These are phyloP conservation scores for Ptychobarbus kaznakovi DNA, from an alignment of 2,797 vertebrate species.

Conservation along the genomic window DNA sequence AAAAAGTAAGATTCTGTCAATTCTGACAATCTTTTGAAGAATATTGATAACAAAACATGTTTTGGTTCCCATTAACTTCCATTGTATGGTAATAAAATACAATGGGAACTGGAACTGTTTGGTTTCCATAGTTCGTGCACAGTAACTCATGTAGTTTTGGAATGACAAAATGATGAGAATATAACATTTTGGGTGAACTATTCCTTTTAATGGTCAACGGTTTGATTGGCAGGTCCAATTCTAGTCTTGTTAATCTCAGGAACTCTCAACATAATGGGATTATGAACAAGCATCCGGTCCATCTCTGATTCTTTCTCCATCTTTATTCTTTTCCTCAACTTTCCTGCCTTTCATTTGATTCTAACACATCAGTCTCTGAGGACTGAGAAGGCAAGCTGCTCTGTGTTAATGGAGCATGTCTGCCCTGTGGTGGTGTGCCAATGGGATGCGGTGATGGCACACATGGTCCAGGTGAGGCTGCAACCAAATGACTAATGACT, in stretches of 20 bases:
- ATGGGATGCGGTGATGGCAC: slow-evolving; percentile 34
- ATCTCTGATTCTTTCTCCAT: slow-evolving; percentile 10
- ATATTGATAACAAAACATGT: background rate
- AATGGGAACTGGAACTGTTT: background rate
- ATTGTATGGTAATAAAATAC: background rate
- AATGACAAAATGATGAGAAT: background rate
- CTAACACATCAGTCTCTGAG: slow-evolving; percentile 3
- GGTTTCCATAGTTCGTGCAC: background rate
- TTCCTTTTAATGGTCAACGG: background rate
- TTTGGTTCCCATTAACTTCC: background rate
- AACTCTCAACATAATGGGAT: slow-evolving; percentile 41
- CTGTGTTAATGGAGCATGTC: slow-evolving; percentile 54
- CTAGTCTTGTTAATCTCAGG: slow-evolving; percentile 29
- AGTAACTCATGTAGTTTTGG: background rate
- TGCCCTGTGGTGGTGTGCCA: slow-evolving; percentile 45
- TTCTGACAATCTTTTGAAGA: background rate
- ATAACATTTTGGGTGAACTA: background rate
- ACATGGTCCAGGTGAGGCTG: slow-evolving; percentile 56
- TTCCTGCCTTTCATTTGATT: slow-evolving; percentile 8
- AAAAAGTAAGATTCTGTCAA: background rate
- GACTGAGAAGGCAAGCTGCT: background rate
- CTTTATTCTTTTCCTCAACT: background rate
- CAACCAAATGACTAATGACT: slow-evolving; percentile 60
- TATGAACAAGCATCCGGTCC: slow-evolving; percentile 48
- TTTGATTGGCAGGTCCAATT: slow-evolving; percentile 19